Conservation (phyloP, 2,113 vertebrate species). For the Balaenoptera acutorostrata region DNA sequence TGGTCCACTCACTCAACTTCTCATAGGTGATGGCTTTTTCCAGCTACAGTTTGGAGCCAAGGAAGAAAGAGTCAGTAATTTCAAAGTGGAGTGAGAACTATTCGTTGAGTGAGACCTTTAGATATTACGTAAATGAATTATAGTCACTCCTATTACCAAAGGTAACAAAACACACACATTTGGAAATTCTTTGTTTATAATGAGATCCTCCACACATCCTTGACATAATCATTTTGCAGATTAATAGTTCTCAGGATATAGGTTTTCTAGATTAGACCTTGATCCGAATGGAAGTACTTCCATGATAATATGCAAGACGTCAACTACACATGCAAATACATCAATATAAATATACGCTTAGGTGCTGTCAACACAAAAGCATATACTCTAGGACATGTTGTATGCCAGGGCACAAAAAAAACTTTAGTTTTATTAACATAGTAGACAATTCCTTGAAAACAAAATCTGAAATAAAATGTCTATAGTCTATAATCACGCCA, state of each 20-base stretch:
- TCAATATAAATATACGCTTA: neutral
- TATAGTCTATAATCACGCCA: neutral
- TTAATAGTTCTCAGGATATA: neutral
- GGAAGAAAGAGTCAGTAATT: neutral
- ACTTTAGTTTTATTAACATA: neutral
- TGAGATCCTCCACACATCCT: neutral
- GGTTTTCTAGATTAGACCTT: neutral
- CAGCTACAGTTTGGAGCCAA: constrained; percentile 77
- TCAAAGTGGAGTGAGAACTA: neutral
- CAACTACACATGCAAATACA: neutral
- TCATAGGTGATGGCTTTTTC: constrained; percentile 84
- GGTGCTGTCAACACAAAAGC: neutral
- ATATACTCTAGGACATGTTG: neutral
- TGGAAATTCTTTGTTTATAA: neutral
- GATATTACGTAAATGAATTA: neutral
- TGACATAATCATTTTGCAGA: neutral
- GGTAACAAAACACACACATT: neutral
- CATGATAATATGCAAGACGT: neutral
- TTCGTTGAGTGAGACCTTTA: neutral
- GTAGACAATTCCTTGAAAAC: neutral
- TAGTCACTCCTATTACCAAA: neutral
- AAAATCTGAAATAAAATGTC: neutral
- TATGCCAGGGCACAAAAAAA: neutral
- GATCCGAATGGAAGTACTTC: neutral
- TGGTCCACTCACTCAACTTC: constrained; percentile 85